phyloP scores from a whole-genome alignment of 2,797 vertebrate species.

The Petrocephalus sullivani region DNA sequence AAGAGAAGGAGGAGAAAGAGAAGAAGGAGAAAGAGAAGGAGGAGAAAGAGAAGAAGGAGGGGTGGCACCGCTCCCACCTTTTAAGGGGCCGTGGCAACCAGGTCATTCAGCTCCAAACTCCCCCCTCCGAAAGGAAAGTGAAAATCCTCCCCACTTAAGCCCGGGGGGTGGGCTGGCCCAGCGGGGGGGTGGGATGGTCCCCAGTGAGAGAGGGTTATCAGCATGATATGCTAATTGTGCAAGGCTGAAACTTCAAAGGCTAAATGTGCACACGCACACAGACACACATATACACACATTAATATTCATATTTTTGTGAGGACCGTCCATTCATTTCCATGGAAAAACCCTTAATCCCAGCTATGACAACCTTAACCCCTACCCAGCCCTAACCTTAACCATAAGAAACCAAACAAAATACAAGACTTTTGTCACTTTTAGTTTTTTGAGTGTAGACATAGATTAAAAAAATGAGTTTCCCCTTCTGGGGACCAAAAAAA shows the following conservation, averaged over 20 bases:
- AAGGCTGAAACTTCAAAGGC: neutral
- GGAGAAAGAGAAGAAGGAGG: neutral
- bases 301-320: too few relatives aligned
- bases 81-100: neutral
- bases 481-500: too few relatives aligned
- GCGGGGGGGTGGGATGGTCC: neutral
- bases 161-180: neutral
- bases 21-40: too few relatives aligned
- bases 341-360: too few relatives aligned
- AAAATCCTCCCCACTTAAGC: neutral
- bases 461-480: too few relatives aligned
- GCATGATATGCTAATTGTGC: neutral
- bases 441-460: too few relatives aligned
- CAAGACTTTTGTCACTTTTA: too few relatives aligned
- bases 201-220: neutral
- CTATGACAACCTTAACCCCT: too few relatives aligned
- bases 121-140: neutral
- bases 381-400: too few relatives aligned
- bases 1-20: neutral
- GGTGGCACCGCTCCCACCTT: neutral
- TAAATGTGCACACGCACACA: constrained; percentile 8
- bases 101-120: neutral
- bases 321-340: too few relatives aligned
- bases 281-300: constrained; percentile 18
- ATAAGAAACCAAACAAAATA: too few relatives aligned